Base-by-base conservation (phyloP, 1,140 invertebrate species). In the Caerostris extrusa region DNA sequence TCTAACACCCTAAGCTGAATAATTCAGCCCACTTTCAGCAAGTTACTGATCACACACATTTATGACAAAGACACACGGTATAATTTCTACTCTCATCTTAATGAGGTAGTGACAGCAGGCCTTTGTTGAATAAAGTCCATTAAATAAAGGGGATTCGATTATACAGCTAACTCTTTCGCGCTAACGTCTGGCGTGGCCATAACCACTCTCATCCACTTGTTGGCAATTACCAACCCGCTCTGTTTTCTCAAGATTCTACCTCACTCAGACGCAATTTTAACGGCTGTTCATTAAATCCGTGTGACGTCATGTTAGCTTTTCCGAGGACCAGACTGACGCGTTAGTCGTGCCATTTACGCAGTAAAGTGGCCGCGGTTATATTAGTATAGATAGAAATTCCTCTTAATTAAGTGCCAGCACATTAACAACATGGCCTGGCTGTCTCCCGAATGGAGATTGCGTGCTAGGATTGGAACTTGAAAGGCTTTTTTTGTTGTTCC, bases 111-210 rank as follows among this genome's bases (percentile, higher is more conserved):
- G 71, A 50, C 34, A 50, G 56, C 82, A 83, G n/a, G 82, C 6
- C 82, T 83, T 83, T 83, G 82, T 83, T 57, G 6, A 19, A 56
- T 6, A 7, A n/a, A 83, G 55, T 83, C 82, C 82, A 83, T 83
- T 83, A 83, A 83, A 83, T 58, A 83, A 83, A 58, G 82, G 7
- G 55, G 55, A 83, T 83, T 83, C 56, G 82, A 83, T 83, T 83
- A 83, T 83, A 14, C 14, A 58, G n/a, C 55, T 34, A 50, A 50
- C 71, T 77, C 8, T 12, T n/a, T 50, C 34, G 71, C 34, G 14
- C 7, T 77, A 12, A 8, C 71, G 34, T 77, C 10, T 12, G 71
- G 34, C 34, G 19, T 58, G 53, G n/a, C n/a, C 57, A n/a, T 83
- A 83, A 56, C 71, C 71, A 14, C 19, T 34, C 34, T 34, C 17